These are phyloP conservation scores for Nowickia ferox DNA, from an alignment of 2,888 invertebrate genomes.

Conservation along the genomic window DNA sequence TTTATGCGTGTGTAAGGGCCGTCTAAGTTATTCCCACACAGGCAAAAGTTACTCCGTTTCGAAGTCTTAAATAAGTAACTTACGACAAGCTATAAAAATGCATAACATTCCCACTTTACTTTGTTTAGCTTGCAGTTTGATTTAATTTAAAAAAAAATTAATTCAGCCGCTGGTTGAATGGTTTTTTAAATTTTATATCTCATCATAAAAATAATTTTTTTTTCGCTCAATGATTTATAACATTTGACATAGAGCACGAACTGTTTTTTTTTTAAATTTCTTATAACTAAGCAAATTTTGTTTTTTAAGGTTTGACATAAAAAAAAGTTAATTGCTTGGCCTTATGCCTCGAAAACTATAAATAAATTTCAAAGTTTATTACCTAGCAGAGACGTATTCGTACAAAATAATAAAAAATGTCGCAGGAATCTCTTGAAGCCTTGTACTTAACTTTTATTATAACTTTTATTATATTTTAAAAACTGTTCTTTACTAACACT, in stretches of 20 bases:
- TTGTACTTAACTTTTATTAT: conserved; percentile 5
- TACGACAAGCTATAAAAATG: too few relatives aligned
- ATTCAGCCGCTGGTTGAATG: not conserved
- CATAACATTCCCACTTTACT: not conserved
- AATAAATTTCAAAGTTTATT: not conserved
- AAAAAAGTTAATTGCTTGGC: not conserved
- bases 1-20: too few relatives aligned
- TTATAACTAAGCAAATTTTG: not conserved
- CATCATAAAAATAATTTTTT: not conserved
- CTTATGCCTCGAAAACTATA: not conserved
- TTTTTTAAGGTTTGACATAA: not conserved
- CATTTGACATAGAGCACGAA: not conserved
- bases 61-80: too few relatives aligned
- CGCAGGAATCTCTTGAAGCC: not conserved
- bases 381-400: not conserved
- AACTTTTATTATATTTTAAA: too few relatives aligned
- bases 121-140: not conserved
- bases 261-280: not conserved
- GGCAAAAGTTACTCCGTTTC: too few relatives aligned
- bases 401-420: not conserved
- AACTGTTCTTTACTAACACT: conserved; percentile 5
- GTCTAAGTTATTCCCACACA: too few relatives aligned
- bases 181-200: not conserved
- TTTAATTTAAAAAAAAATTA: not conserved
- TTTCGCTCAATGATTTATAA: not conserved